Percentiles rank a stretch among this genome's conserved stretches.
Conservation (phyloP, 2,888 invertebrate species). For the Celastrina argiolus region DNA sequence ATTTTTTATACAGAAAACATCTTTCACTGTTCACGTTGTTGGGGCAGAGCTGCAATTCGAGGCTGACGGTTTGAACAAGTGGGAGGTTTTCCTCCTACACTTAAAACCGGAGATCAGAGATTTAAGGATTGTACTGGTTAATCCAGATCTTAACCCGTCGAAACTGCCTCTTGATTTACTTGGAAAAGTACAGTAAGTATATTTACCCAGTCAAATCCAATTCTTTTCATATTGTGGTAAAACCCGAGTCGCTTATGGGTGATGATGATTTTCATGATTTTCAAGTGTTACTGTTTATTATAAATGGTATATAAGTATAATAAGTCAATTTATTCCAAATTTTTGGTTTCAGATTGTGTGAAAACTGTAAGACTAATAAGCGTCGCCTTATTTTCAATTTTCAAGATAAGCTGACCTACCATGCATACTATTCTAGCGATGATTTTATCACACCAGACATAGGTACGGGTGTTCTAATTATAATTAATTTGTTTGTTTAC, state of each 20-base stretch:
- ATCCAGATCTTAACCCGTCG: slow-evolving; percentile 80
- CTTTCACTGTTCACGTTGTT: slow-evolving; percentile 72
- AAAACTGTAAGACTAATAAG: slow-evolving; percentile 63
- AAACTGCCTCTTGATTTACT: slow-evolving; percentile 78
- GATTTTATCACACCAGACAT: slow-evolving; percentile 76
- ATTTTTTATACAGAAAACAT: slow-evolving; percentile 43
- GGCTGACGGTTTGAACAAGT: slow-evolving; percentile 81
- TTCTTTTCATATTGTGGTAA: too few relatives aligned
- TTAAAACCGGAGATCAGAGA: slow-evolving; percentile 75
- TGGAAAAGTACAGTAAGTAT: slow-evolving; percentile 71
- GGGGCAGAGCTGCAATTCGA: slow-evolving; percentile 86
- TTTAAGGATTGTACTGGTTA: slow-evolving; percentile 80
- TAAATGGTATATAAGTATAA: too few relatives aligned
- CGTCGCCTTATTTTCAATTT: slow-evolving; percentile 76
- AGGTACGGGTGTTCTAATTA: slow-evolving; percentile 49
- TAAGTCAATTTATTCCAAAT: background rate
- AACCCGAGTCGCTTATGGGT: too few relatives aligned
- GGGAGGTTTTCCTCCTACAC: slow-evolving; percentile 85
- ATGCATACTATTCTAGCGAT: slow-evolving; percentile 66
- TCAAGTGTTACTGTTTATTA: background rate
- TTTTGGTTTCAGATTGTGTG: slow-evolving; percentile 66
- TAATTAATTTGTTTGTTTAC: slow-evolving; percentile 19
- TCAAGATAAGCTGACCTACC: slow-evolving; percentile 71
- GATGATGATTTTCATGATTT: background rate
- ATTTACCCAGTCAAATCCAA: background rate